Evolutionary conservation across 2,797 vertebrate species (phyloP), one percentile per base, ranked within the genome.

Genomic region (Phrynocephalus forsythii): DNA sequence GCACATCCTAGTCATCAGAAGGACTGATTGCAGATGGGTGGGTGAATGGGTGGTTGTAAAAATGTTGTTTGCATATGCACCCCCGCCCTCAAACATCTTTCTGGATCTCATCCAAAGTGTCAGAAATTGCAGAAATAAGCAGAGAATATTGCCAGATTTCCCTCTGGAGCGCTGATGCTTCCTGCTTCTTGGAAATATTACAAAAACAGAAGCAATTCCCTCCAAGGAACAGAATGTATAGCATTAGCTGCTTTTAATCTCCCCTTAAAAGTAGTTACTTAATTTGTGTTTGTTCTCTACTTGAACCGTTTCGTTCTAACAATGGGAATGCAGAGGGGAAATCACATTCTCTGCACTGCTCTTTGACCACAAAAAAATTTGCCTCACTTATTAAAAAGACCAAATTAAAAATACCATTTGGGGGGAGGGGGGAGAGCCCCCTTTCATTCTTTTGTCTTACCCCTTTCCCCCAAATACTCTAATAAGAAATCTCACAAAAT

Each of bases 91-190:
- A 71, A 78, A 13, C 13, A 15, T 16, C 18, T 63, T 77, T 79
- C 33, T 78, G 81, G 78, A 83, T 66, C 13, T 71, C 50, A 71
- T 69, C 82, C 81, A 83, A 71, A 67, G 24, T 48, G 28, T 50
- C 76, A 68, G 78, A 89, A 89, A 89, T 69, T 82, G 67, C 73
- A 89, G 67, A 78, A 79, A 81, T 82, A 77, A 38, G 60, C 44
- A 22, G 22, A n/a, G 6, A 83, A 83, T n/a, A 13, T 69, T 83
- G 44, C 26, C 67, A 88, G 75, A 86, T 71, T 68, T 60, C 67
- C 77, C 67, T 13, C 77, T 60, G 68, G 79, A 50, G 44, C 83
- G 78, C 28, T 89, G 50, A 18, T 33, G 3, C 38, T 86, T 83
- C 73, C 84, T 89, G 78, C 4, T 15, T 24, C 69, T 44, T 68